Conservation (phyloP, 2,888 invertebrate genomes). For the Capitulum mitella region DNA sequence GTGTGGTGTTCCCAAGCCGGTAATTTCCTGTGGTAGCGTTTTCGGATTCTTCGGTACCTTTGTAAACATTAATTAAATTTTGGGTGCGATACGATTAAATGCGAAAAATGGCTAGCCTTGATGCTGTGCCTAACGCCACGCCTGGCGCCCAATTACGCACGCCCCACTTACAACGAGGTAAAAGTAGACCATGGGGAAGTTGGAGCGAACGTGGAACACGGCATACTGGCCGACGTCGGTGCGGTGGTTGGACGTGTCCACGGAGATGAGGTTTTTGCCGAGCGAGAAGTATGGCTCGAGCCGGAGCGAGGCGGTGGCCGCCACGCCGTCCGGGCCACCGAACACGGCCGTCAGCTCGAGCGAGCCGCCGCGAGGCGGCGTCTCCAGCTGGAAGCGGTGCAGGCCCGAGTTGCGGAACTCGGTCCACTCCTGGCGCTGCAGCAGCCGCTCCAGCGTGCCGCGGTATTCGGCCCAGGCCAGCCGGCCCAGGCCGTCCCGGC, state of each 20-base stretch:
- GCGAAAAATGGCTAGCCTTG: too few relatives aligned
- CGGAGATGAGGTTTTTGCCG: background rate
- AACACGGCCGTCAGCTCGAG: constrained; percentile 29
- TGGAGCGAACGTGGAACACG: constrained; percentile 49
- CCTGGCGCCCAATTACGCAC: too few relatives aligned
- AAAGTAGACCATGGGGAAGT: constrained; percentile 40
- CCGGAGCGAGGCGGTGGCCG: background rate
- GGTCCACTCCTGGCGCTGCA: constrained; percentile 28
- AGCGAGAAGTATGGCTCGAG: background rate
- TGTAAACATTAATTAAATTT: too few relatives aligned
- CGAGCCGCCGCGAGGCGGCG: constrained; percentile 22
- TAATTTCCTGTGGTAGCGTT: too few relatives aligned
- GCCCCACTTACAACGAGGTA: constrained; percentile 32
- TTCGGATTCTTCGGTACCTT: too few relatives aligned
- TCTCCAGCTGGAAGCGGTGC: constrained; percentile 27
- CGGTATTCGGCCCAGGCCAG: background rate
- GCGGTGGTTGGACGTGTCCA: constrained; percentile 42
- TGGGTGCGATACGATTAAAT: too few relatives aligned
- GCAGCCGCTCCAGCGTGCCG: background rate
- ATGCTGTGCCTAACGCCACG: too few relatives aligned
- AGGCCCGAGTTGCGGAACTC: constrained; percentile 30
- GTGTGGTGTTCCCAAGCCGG: too few relatives aligned
- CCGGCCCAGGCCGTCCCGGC: background rate
- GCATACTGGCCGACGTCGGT: constrained; percentile 49
- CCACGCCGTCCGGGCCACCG: constrained; percentile 18